Percentiles rank a stretch among this genome's conserved stretches.
phyloP scores from a whole-genome alignment of 53 echinoderm and acorn worm genomes.

The Holothuria leucospilota region DNA sequence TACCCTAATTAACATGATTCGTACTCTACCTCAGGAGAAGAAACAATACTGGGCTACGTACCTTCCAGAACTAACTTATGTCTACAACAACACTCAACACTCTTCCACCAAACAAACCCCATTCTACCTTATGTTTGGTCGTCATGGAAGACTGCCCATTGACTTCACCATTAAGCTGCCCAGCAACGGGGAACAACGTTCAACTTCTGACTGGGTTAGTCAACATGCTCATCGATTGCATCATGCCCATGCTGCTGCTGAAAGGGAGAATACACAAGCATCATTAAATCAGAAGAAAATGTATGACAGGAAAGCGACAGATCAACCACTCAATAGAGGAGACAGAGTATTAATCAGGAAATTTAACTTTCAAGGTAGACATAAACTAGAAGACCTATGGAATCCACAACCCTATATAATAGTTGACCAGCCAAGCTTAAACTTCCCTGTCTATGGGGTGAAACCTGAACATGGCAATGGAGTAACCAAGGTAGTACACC shows the following conservation, averaged over 20 bases:
- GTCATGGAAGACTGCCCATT: conserved; percentile 43
- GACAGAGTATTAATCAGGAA: not conserved
- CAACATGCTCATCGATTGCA: conserved; percentile 27
- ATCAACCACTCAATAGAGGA: not conserved
- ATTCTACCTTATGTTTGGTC: conserved; percentile 51
- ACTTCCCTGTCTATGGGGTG: not conserved
- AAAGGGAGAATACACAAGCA: not conserved
- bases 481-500: not conserved
- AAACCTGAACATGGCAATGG: conserved; percentile 14
- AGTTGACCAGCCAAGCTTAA: not conserved
- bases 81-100: conserved; percentile 50
- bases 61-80: conserved; percentile 30
- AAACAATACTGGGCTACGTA: conserved; percentile 27
- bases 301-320: not conserved
- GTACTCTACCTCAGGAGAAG: conserved; percentile 29
- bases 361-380: not conserved
- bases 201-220: conserved; percentile 7
- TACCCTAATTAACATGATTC: conserved; percentile 44
- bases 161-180: conserved; percentile 15
- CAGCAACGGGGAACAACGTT: not conserved
- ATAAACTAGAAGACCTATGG: conserved; percentile 6
- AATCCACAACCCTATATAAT: conserved; percentile 13
- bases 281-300: not conserved
- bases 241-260: conserved; percentile 22
- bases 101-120: conserved; percentile 43